Evolutionary conservation across 2,797 vertebrate genomes (phyloP), one percentile per base, ranked within the genome.

Genomic region (Poecilia picta): DNA sequence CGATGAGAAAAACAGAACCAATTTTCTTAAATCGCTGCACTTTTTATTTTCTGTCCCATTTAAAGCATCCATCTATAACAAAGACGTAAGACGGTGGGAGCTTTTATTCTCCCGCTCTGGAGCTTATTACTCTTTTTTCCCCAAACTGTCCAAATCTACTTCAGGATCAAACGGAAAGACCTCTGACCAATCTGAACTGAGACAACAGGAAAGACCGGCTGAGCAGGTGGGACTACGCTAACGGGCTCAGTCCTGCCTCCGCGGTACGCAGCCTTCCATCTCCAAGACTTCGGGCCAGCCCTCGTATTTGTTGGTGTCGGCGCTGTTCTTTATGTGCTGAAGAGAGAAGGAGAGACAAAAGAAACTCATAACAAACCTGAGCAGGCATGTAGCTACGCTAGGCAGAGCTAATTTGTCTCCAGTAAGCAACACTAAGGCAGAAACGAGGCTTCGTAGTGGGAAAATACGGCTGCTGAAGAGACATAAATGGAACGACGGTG

Each of bases 221-320:
- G 28, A 46, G 13, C 4, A 0, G 3, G 5, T 28, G 8, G 15
- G 28, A 79, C 4, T n/a, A 8, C 47, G 39, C 5, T 39, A 31
- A 11, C 4, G 5, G 20, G 76, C 55, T 96, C 90, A 98, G n/a
- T 96, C 95, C 57, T 94, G 94, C 88, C 97, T 97, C 88, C 96
- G 95, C 3, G 98, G 98, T 75, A 99, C 96, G 88, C 98, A 99
- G 13, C 98, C 98, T 91, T 99, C 98, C 97, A 99, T 99, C 91
- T 99, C 98, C 78, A 99, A 93, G 79, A 99, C 98, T 80, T 99
- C 98, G 0, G 98, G 98, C 98, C 98, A 99, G n/a, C 98, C 98
- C 83, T 99, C 98, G 0, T 98, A 99, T 77, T 99, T 99, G 92
- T 99, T 99, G 77, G 96, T 98, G 28, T 98, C 97, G 16, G 96